These are phyloP conservation scores for Tor tambroides DNA, from an alignment of 2,113 vertebrate genomes.

Conservation along the genomic window DNA sequence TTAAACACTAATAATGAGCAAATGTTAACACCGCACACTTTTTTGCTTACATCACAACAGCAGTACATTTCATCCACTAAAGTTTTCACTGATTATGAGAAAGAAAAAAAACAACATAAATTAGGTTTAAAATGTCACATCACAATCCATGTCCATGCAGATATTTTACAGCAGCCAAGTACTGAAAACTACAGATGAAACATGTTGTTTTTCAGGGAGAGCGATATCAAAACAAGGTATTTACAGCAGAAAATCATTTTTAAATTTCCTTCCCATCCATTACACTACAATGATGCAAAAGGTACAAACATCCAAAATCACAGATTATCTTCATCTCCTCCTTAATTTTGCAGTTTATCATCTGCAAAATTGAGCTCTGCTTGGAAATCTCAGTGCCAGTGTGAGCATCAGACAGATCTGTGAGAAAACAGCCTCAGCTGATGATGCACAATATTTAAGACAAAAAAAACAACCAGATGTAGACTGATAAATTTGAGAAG, in stretches of 20 bases:
- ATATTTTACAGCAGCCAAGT: constrained; percentile 18
- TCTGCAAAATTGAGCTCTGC: not conserved
- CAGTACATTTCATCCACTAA: constrained; percentile 6
- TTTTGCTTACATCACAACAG: constrained; percentile 28
- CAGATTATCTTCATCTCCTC: not conserved
- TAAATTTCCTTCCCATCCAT: not conserved
- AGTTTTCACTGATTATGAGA: not conserved
- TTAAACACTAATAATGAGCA: constrained; percentile 11
- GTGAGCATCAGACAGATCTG: not conserved
- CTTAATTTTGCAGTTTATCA: not conserved
- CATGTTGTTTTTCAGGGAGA: not conserved
- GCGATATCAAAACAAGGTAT: constrained; percentile 44
- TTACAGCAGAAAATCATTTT: constrained; percentile 54
- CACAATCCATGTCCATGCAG: constrained; percentile 32
- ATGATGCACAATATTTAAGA: not conserved
- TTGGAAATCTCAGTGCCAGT: not conserved
- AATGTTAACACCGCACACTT: not conserved
- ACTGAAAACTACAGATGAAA: not conserved
- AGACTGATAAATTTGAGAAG: not conserved
- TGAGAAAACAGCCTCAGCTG: not conserved
- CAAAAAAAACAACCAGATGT: not conserved
- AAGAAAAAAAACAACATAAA: not conserved
- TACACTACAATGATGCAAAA: not conserved
- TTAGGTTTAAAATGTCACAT: constrained; percentile 23
- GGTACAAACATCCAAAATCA: not conserved